These are phyloP conservation scores for Drosophila borealis DNA, from an alignment of 2,888 invertebrate genomes.

Conservation along the genomic window DNA sequence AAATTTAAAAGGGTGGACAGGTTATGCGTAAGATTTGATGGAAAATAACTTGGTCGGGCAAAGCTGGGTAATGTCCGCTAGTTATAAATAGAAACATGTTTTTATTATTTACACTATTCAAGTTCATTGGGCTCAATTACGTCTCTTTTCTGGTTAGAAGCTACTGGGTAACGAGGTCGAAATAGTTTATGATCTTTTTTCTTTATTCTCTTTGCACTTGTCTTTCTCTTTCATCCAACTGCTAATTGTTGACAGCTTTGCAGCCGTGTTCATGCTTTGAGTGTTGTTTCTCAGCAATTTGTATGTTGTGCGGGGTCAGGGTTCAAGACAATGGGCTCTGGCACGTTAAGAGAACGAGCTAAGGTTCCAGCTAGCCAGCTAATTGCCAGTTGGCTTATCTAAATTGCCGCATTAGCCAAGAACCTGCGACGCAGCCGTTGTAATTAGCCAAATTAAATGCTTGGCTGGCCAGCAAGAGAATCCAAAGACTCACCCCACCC, in stretches of 20 bases:
- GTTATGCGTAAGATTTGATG: no score
- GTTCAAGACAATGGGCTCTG: slow-evolving; percentile 73
- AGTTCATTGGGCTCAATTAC: no score
- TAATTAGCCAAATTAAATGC: slow-evolving; percentile 77
- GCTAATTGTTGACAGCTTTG: slow-evolving; percentile 55
- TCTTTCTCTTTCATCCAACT: background rate
- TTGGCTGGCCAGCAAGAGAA: slow-evolving; percentile 64
- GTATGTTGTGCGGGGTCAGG: slow-evolving; percentile 77
- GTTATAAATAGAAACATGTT: background rate
- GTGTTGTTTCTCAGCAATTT: slow-evolving; percentile 49
- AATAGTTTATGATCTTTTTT: slow-evolving; percentile 9
- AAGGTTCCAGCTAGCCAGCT: slow-evolving; percentile 45
- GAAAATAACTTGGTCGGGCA: no score
- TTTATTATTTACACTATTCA: no score
- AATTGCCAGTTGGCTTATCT: slow-evolving; percentile 79
- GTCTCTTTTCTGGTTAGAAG: background rate
- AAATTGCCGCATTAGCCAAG: slow-evolving; percentile 80
- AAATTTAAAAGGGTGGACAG: no score
- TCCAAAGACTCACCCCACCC: slow-evolving; percentile 29
- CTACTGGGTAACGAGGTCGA: slow-evolving; percentile 14
- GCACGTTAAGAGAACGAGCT: slow-evolving; percentile 28
- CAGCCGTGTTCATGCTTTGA: slow-evolving; percentile 13
- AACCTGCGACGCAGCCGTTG: slow-evolving; percentile 68
- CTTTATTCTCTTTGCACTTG: slow-evolving; percentile 2
- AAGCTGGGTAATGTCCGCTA: no score